Base-by-base conservation (phyloP, 2,888 invertebrate genomes). In the Megaustenia siamemsis region DNA sequence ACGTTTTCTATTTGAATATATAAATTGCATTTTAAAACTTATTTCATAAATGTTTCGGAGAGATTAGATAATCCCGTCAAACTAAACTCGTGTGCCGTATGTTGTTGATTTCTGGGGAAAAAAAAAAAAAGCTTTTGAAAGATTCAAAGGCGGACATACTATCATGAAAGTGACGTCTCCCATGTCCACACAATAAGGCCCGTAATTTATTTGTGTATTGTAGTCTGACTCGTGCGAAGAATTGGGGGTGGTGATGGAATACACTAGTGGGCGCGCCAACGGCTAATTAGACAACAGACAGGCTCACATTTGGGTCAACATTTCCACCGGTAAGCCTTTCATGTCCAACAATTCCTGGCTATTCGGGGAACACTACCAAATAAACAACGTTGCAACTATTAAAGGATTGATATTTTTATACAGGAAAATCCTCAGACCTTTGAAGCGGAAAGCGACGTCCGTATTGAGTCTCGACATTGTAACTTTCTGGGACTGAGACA, bases 341-440 rank as follows among this genome's bases (percentile, higher is more conserved):
- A 53, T 6, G 21, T 63, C 32, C 18, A 18, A 66, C 56, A 60
- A 78, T 78, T 63, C 53, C 63, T 18, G 32, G 32, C 32, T 15
- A 12, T n/a, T 45, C 66, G 32, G 24, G 28, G 21, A 66, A 78
- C 8, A 28, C 78, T 45, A 24, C 35, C 43, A 66, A 78, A 78
- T 78, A 78, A 66, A 78, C 63, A 63, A 40, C 38, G 56, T 24
- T 12, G 38, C 32, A 60, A 12, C 40, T 38, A 56, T 56, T 77
- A 56, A 60, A 60, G 77, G 56, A 40, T 28, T 60, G 12, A 18
- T 63, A 43, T 60, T 78, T 78, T 78, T 43, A 66, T 60, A 66
- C 78, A 18, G 6, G 45, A 18, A 66, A 66, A 60, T 66, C 28
- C 78, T 43, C 12, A 8, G 43, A 15, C 45, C 78, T 78, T 78